Evolutionary conservation across 2,888 invertebrate genomes (phyloP).

Genomic region (Leptopterna dolabrata): DNA sequence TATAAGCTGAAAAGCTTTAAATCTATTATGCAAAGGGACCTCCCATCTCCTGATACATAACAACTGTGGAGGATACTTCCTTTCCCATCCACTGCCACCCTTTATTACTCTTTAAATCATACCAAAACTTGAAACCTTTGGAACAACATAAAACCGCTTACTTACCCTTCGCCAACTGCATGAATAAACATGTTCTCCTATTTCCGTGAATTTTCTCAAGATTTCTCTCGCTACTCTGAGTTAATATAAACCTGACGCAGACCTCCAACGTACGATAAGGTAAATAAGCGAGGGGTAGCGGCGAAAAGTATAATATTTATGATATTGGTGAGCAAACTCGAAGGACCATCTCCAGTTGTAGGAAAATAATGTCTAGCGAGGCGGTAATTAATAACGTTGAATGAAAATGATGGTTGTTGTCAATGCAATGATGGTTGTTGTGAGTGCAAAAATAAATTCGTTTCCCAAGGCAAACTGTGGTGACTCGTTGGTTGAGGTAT

Average conservation of each 20-base stretch:
- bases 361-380: no score
- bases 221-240: neutral
- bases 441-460: no score
- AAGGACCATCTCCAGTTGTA: no score
- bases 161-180: slow-evolving; percentile 10
- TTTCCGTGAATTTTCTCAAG: slow-evolving; percentile 18
- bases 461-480: no score
- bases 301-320: no score
- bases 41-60: neutral
- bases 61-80: neutral
- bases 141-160: slow-evolving; percentile 43
- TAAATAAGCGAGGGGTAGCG: no score
- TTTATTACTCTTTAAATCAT: slow-evolving; percentile 43
- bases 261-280: neutral
- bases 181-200: slow-evolving; percentile 30
- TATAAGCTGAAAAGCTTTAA: slow-evolving; percentile 13
- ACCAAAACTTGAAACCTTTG: slow-evolving; percentile 37
- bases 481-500: no score
- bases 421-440: no score
- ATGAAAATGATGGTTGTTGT: no score
- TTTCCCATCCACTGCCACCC: neutral
- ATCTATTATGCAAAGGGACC: slow-evolving; percentile 17
- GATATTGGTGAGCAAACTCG: no score
- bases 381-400: no score
- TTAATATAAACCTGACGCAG: slow-evolving; percentile 16